Conservation (phyloP, 2,888 invertebrate species). For the Eumerus sabulonum region DNA sequence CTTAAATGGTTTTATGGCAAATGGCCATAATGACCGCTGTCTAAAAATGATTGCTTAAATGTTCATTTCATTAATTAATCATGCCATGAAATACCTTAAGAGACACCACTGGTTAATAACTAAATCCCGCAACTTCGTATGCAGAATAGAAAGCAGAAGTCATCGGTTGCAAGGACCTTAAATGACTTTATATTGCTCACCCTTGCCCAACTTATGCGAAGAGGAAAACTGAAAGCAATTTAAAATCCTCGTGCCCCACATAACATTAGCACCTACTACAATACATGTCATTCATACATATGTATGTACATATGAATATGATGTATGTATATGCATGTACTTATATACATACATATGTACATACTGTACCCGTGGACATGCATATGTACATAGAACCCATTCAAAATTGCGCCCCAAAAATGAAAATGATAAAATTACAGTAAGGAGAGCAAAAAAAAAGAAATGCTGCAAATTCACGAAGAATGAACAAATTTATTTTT, state of each 20-base stretch:
- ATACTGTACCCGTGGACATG: constrained; percentile 15
- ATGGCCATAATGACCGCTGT: background rate
- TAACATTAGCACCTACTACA: constrained; percentile 10
- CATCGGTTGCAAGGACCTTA: constrained; percentile 4
- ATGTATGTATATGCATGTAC: too few relatives aligned
- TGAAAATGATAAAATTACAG: background rate
- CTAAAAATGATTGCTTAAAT: background rate
- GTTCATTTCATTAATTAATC: constrained; percentile 43
- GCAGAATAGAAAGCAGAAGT: constrained; percentile 15
- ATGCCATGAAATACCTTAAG: constrained; percentile 20
- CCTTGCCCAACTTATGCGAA: constrained; percentile 19
- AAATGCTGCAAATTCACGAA: constrained; percentile 29
- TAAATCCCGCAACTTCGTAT: constrained; percentile 35
- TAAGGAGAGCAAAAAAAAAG: too few relatives aligned
- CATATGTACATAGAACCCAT: background rate
- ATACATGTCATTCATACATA: background rate
- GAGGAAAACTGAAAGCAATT: constrained; percentile 23
- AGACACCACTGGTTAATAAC: constrained; percentile 25
- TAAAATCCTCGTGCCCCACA: constrained; percentile 50
- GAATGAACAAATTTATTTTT: constrained; percentile 59
- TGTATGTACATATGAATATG: constrained; percentile 16
- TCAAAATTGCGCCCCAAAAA: constrained; percentile 14
- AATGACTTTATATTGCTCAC: constrained; percentile 26
- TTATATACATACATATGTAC: constrained; percentile 16
- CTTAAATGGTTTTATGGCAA: background rate